phyloP scores from a whole-genome alignment of 2,888 invertebrate genomes.

The Leucoma salicis region DNA sequence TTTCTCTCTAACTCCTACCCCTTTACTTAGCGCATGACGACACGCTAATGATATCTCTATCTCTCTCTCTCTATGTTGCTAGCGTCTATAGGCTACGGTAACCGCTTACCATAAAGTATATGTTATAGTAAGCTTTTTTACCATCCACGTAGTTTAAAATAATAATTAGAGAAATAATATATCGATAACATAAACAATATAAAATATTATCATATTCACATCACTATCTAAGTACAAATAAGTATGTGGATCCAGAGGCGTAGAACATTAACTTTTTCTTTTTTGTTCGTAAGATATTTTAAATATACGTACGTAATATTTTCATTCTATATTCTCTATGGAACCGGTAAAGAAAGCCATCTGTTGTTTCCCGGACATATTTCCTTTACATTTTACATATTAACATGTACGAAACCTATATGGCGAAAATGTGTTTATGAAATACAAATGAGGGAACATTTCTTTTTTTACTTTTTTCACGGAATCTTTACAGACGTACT shows the following conservation, averaged over 20 bases:
- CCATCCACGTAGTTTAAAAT: no score
- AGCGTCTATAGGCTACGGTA: no score
- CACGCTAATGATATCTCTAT: no score
- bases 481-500: not conserved
- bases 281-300: slow-evolving; percentile 33
- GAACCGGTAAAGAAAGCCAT: slow-evolving; percentile 7
- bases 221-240: slow-evolving; percentile 18
- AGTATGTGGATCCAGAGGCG: slow-evolving; percentile 33
- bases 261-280: slow-evolving; percentile 33
- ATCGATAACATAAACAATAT: not conserved
- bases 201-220: slow-evolving; percentile 5
- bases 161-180: not conserved
- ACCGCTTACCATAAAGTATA: no score
- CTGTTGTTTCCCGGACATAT: slow-evolving; percentile 2
- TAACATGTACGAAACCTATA: not conserved
- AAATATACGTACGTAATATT: slow-evolving; percentile 28
- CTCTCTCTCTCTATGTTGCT: no score
- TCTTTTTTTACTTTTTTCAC: not conserved
- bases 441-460: not conserved
- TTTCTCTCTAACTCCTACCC: no score
- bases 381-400: not conserved
- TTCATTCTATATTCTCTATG: slow-evolving; percentile 13
- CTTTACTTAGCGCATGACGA: no score
- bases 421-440: not conserved
- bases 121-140: no score